Percentiles rank a stretch among this genome's conserved stretches.
phyloP scores from a whole-genome alignment of 2,888 invertebrate genomes.

The Agonopterix heracliana region DNA sequence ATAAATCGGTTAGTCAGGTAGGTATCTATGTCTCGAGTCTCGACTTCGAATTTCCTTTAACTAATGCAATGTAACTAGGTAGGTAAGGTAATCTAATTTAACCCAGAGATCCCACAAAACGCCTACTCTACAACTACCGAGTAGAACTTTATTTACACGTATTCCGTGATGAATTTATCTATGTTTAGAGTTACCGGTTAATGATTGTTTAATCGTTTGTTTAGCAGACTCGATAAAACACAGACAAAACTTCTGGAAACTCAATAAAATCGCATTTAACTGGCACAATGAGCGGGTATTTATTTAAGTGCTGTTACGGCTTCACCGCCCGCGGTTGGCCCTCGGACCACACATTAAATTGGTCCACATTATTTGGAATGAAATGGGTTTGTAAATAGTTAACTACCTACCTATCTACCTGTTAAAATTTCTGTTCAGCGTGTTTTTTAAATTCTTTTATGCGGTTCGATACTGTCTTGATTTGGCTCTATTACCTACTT shows the following conservation, averaged over 20 bases:
- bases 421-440: too few relatives aligned
- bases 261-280: slow-evolving; percentile 56
- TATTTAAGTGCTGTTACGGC: slow-evolving; percentile 63
- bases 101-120: too few relatives aligned
- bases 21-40: too few relatives aligned
- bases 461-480: too few relatives aligned
- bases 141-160: slow-evolving; percentile 1
- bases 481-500: too few relatives aligned
- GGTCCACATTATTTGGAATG: slow-evolving; percentile 15
- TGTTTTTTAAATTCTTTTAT: too few relatives aligned
- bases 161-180: slow-evolving; percentile 64
- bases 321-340: slow-evolving; percentile 38
- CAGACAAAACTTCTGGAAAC: slow-evolving; percentile 50
- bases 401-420: too few relatives aligned
- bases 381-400: slow-evolving; percentile 16
- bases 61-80: too few relatives aligned
- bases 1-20: too few relatives aligned
- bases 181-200: slow-evolving; percentile 55
- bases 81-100: too few relatives aligned
- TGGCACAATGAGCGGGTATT: slow-evolving; percentile 42
- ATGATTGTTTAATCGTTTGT: slow-evolving; percentile 38
- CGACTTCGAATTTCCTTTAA: too few relatives aligned
- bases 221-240: slow-evolving; percentile 44
- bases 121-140: too few relatives aligned
- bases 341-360: slow-evolving; percentile 53